A percentile compares a stretch with the other conserved stretches of the same genome.
phyloP scores from a whole-genome alignment of 2,113 vertebrate genomes.

The Hippocampus zosterae region DNA sequence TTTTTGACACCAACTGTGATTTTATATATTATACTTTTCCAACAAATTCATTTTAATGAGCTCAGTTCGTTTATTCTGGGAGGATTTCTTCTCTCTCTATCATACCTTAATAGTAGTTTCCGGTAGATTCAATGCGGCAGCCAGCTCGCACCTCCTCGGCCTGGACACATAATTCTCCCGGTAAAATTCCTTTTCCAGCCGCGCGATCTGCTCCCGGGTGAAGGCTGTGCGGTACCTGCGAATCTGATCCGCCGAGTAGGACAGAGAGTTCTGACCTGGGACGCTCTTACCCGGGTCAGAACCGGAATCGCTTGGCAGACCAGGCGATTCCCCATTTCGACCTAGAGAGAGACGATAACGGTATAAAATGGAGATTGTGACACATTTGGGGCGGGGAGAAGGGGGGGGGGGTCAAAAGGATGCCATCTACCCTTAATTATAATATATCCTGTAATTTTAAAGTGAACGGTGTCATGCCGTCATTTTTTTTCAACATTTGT shows the following conservation, averaged over 20 bases:
- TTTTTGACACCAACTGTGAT: too few relatives aligned
- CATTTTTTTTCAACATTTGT: too few relatives aligned
- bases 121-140: conserved; percentile 91
- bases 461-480: too few relatives aligned
- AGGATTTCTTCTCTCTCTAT: too few relatives aligned
- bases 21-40: neutral
- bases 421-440: too few relatives aligned
- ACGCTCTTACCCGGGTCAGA: conserved; percentile 58
- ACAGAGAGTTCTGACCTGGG: conserved; percentile 77
- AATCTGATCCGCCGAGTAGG: conserved; percentile 92
- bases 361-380: neutral
- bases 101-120: conserved; percentile 98
- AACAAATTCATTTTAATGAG: too few relatives aligned
- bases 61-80: neutral
- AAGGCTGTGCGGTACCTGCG: conserved; percentile 96
- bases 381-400: neutral
- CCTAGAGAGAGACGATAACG: conserved; percentile 40
- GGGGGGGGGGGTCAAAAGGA: too few relatives aligned
- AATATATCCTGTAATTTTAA: too few relatives aligned
- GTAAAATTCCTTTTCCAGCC: conserved; percentile 97
- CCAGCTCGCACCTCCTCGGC: conserved; percentile 92
- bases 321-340: conserved; percentile 73
- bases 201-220: conserved; percentile 93
- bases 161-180: conserved; percentile 97
- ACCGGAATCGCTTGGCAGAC: conserved; percentile 69